Conservation (phyloP, 2,797 vertebrate species). For the Silurus aristotelis region DNA sequence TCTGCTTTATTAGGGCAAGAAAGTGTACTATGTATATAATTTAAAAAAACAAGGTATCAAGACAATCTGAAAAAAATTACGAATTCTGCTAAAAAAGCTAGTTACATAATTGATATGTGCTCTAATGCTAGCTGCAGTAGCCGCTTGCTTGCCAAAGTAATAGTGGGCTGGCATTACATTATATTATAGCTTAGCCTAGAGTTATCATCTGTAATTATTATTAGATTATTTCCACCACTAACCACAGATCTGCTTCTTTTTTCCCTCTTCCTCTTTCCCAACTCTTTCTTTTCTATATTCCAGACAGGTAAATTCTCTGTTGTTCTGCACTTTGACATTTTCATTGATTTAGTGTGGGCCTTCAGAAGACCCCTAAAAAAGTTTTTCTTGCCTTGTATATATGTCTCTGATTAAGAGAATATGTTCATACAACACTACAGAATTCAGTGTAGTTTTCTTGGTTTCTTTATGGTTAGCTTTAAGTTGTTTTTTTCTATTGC, state of each 20-base stretch:
- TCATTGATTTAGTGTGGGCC: not conserved
- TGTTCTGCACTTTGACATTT: constrained; percentile 9
- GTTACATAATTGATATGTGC: not conserved
- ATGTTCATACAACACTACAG: not conserved
- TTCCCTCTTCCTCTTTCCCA: not conserved
- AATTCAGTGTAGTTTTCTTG: not conserved
- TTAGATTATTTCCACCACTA: not conserved
- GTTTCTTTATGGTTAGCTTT: not conserved
- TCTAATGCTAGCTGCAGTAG: not conserved
- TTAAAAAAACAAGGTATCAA: not conserved
- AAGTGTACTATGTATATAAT: not conserved
- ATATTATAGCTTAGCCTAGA: not conserved
- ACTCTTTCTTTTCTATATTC: not conserved
- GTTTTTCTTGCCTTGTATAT: not conserved
- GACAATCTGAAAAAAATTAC: not conserved
- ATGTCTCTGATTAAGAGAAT: not conserved
- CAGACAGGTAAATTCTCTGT: not conserved
- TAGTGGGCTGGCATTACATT: not conserved
- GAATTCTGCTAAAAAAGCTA: not conserved
- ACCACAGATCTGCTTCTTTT: not conserved
- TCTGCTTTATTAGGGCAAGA: not conserved
- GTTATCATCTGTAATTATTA: not conserved
- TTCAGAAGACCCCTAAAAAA: not conserved
- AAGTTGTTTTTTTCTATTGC: not conserved
- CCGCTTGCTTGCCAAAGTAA: not conserved